A percentile compares a stretch with the other conserved stretches of the same genome.
Evolutionary conservation across 2,113 vertebrate genomes (phyloP).

Genomic region (Petrocephalus microphthalmus): DNA sequence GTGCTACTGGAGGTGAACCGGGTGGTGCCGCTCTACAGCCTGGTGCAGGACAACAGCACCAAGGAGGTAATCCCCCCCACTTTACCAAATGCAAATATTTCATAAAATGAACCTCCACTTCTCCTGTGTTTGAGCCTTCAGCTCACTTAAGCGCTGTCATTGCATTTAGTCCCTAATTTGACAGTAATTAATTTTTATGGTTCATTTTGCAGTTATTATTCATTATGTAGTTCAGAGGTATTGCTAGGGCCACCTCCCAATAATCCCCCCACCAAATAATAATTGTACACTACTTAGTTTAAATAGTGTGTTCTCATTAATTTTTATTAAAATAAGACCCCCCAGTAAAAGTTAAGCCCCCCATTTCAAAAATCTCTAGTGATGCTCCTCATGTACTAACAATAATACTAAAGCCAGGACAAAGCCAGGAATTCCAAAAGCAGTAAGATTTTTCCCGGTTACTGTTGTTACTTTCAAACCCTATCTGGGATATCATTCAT

Average conservation of each 20-base stretch:
- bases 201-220: background rate
- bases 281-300: background rate
- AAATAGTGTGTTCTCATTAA: background rate
- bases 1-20: slow-evolving; percentile 88
- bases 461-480: background rate
- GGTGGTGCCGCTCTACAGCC: slow-evolving; percentile 80
- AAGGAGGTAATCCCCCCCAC: slow-evolving; percentile 73
- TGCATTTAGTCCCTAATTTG: background rate
- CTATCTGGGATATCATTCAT: background rate
- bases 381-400: background rate
- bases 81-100: background rate
- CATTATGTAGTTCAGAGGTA: background rate
- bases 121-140: background rate
- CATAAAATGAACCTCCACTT: background rate
- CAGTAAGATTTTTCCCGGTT: background rate
- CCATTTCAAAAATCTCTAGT: background rate
- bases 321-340: background rate
- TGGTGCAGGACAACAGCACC: slow-evolving; percentile 90
- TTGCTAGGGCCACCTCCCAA: background rate
- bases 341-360: background rate
- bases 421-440: background rate
- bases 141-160: background rate
- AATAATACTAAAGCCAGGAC: background rate
- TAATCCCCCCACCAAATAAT: background rate
- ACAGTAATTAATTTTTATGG: background rate